A percentile compares a stretch with the other conserved stretches of the same genome.
These are phyloP conservation scores for Periparus ater DNA, from an alignment of 2,797 vertebrate genomes.

Conservation along the genomic window DNA sequence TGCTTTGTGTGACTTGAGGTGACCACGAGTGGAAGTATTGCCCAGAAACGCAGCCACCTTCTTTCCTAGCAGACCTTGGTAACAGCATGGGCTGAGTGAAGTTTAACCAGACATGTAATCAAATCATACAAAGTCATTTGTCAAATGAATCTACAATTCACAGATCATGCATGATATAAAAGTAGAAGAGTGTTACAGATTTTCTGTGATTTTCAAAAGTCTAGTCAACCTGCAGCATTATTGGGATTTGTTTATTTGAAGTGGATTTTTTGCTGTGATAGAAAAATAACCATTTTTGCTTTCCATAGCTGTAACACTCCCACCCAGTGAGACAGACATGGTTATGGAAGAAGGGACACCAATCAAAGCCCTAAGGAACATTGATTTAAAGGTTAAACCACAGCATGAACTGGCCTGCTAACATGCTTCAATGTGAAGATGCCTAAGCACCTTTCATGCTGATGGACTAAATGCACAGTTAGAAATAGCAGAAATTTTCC, in stretches of 20 bases:
- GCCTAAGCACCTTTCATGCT: background rate
- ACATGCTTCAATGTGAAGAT: background rate
- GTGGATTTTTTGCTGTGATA: background rate
- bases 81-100: background rate
- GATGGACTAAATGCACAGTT: background rate
- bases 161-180: background rate
- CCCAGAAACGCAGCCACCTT: background rate
- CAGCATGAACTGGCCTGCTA: background rate
- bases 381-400: background rate
- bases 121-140: background rate
- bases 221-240: background rate
- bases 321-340: background rate
- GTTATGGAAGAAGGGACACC: background rate
- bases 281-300: background rate
- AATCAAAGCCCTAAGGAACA: background rate
- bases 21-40: background rate
- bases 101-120: background rate
- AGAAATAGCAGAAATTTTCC: background rate
- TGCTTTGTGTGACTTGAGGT: background rate
- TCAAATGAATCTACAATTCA: background rate
- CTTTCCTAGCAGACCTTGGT: background rate
- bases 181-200: background rate
- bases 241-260: background rate
- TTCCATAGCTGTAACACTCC: background rate
- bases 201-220: background rate